Percentiles rank a stretch among this genome's conserved stretches.
Conservation (phyloP, 2,113 vertebrate species). For the Centropus unirufus region DNA sequence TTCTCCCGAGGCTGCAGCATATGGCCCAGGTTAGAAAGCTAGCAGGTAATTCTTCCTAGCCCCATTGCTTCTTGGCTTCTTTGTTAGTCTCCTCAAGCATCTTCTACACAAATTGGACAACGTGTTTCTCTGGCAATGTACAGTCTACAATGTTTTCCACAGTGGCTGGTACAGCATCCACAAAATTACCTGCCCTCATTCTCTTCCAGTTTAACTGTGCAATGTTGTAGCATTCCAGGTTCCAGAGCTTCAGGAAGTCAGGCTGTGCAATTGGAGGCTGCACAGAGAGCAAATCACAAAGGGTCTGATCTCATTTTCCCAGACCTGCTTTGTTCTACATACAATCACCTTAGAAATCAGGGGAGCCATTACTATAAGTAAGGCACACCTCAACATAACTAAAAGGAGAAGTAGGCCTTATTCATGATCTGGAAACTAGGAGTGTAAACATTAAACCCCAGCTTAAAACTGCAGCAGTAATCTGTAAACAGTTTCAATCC, state of each 20-base stretch:
- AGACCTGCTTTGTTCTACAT: background rate
- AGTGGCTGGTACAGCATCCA: background rate
- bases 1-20: background rate
- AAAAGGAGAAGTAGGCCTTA: background rate
- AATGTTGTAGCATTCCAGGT: background rate
- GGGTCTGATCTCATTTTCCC: background rate
- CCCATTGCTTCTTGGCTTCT: background rate
- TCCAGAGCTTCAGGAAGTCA: background rate
- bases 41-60: background rate
- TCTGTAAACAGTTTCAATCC: background rate
- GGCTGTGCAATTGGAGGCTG: background rate
- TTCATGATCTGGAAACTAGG: background rate
- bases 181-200: background rate
- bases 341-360: background rate
- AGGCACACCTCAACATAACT: background rate
- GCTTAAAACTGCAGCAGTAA: background rate
- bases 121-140: background rate
- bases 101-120: background rate
- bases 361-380: accelerated
- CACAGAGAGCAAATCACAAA: background rate
- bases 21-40: background rate
- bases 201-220: background rate
- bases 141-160: background rate
- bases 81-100: accelerated
- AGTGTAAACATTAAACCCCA: background rate